A percentile compares a stretch with the other conserved stretches of the same genome.
Evolutionary conservation across 1,140 invertebrate species (phyloP).

Genomic region (Drosophila nigrodunni): DNA sequence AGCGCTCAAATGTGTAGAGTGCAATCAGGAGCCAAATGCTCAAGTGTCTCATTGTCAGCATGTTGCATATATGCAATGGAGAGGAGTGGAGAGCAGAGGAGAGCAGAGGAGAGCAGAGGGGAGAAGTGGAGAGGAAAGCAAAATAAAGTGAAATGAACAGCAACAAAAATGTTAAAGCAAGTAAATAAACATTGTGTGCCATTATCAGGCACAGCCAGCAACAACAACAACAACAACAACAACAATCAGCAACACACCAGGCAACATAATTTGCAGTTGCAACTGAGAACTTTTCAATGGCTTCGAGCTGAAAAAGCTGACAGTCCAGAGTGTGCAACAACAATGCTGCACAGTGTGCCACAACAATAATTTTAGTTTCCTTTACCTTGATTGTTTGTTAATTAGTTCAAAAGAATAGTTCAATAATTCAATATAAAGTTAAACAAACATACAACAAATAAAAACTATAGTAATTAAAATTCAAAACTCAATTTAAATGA

Average conservation of each 20-base stretch:
- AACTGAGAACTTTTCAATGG: constrained; percentile 76
- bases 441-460: too few species aligned
- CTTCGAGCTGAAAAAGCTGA: constrained; percentile 54
- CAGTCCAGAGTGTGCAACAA: constrained; percentile 38
- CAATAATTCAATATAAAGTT: too few species aligned
- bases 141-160: neutral
- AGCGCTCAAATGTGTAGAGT: constrained; percentile 44
- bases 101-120: too few species aligned
- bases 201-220: constrained; percentile 75
- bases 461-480: too few species aligned
- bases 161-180: constrained; percentile 71
- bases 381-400: too few species aligned
- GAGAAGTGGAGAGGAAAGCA: too few species aligned
- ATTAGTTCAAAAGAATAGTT: too few species aligned
- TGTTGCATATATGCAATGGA: constrained; percentile 55
- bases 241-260: constrained; percentile 64
- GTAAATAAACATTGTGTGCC: constrained; percentile 79
- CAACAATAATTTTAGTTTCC: neutral
- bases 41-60: constrained; percentile 78
- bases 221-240: constrained; percentile 40
- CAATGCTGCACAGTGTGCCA: constrained; percentile 27
- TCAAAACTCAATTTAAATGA: too few species aligned
- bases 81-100: too few species aligned
- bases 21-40: constrained; percentile 80
- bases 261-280: constrained; percentile 78